These are phyloP conservation scores for Drosophila robusta DNA, from an alignment of 2,888 invertebrate species.

Conservation along the genomic window DNA sequence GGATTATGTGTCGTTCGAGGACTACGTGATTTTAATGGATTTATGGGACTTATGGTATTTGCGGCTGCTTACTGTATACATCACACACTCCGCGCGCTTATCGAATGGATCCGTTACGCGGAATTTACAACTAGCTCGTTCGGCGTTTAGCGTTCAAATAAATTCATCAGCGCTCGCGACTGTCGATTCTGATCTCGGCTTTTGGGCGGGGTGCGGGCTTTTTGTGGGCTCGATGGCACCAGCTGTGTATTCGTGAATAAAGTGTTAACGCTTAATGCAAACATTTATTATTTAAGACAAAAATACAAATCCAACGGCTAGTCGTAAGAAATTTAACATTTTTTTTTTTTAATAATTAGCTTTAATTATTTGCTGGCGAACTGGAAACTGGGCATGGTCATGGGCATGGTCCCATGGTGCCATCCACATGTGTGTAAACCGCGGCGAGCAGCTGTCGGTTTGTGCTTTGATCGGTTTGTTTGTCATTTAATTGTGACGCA, in stretches of 20 bases:
- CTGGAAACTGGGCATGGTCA: conserved; percentile 1
- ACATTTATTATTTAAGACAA: conserved; percentile 52
- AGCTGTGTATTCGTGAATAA: conserved; percentile 19
- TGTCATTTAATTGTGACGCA: conserved; percentile 62
- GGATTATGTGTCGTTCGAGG: not conserved
- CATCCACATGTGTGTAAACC: not conserved
- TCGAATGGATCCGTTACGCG: conserved; percentile 32
- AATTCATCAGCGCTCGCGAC: conserved; percentile 55
- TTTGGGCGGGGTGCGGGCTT: too few species aligned
- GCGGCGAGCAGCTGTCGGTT: conserved; percentile 31
- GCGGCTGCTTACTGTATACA: conserved; percentile 41
- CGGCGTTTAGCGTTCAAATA: conserved; percentile 77
- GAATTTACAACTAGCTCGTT: conserved; percentile 73
- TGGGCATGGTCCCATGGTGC: not conserved
- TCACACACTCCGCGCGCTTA: conserved; percentile 14
- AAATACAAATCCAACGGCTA: conserved; percentile 1
- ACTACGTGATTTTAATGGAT: conserved; percentile 3
- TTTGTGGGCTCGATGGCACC: conserved; percentile 14
- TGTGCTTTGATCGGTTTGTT: conserved; percentile 42
- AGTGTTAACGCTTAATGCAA: conserved; percentile 65
- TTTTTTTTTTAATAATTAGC: conserved; percentile 64
- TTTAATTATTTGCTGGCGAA: conserved; percentile 56
- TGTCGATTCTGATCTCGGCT: conserved; percentile 19
- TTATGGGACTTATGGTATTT: conserved; percentile 10
- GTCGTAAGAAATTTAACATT: conserved; percentile 44